These are phyloP conservation scores for Holacanthus passer DNA, from an alignment of 2,113 vertebrate species.

Conservation along the genomic window DNA sequence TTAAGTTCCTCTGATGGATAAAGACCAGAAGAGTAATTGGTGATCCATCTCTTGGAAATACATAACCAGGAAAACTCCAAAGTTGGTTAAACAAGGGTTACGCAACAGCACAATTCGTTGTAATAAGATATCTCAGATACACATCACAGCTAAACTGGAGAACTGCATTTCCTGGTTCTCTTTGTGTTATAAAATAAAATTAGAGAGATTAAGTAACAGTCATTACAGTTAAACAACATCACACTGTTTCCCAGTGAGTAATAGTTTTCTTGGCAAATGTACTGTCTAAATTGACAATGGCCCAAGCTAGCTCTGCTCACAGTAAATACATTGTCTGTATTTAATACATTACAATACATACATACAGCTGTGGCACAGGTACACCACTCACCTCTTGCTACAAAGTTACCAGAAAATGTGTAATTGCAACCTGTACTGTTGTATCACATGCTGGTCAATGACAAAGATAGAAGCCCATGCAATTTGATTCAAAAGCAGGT, in stretches of 20 bases:
- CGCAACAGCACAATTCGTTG: background rate
- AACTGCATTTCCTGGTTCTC: background rate
- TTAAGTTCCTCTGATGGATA: background rate
- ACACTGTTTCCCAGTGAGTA: background rate
- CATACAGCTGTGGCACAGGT: background rate
- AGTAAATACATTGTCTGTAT: background rate
- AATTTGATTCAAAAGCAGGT: background rate
- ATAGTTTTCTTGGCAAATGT: background rate
- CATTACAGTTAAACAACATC: background rate
- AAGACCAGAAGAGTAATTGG: background rate
- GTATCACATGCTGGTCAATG: background rate
- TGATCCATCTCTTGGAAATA: background rate
- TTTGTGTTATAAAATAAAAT: background rate
- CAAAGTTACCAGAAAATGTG: background rate
- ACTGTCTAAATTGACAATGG: background rate
- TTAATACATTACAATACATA: background rate
- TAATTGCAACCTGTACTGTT: background rate
- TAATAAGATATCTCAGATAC: too few relatives aligned
- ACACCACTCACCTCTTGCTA: too few relatives aligned
- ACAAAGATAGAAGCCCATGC: background rate
- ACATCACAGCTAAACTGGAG: background rate
- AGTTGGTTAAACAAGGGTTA: background rate
- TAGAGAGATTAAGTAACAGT: background rate
- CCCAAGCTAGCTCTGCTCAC: background rate
- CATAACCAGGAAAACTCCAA: background rate